phyloP scores from a whole-genome alignment of 2,113 vertebrate species.

The Perognathus longimembris region DNA sequence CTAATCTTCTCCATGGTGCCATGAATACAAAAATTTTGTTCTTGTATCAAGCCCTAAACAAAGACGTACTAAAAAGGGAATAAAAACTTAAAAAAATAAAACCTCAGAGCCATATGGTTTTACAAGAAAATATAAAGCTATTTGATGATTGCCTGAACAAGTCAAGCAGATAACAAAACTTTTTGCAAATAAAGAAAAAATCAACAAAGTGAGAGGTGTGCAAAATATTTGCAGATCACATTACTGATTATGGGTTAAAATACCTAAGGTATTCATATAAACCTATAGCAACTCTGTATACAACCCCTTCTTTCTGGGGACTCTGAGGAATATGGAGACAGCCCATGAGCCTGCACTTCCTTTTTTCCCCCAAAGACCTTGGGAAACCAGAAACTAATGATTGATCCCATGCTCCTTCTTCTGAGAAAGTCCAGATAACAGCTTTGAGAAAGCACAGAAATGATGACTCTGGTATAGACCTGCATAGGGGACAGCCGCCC shows the following conservation, averaged over 20 bases:
- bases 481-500: too few species aligned
- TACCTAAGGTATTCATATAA: not conserved
- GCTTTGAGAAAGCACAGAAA: too few species aligned
- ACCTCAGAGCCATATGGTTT: not conserved
- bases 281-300: not conserved
- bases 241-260: not conserved
- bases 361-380: too few species aligned
- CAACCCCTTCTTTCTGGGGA: too few species aligned
- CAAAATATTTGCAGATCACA: not conserved
- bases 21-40: not conserved
- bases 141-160: not conserved
- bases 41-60: not conserved
- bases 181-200: not conserved
- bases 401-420: too few species aligned
- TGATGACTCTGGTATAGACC: too few species aligned
- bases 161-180: not conserved
- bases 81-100: not conserved
- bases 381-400: too few species aligned
- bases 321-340: too few species aligned
- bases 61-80: not conserved
- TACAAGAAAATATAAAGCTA: not conserved
- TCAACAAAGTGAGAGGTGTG: not conserved
- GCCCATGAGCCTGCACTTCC: too few species aligned
- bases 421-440: too few species aligned
- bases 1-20: not conserved